Conservation (phyloP, 2,797 vertebrate genomes). For the Micromesistius poutassou region DNA sequence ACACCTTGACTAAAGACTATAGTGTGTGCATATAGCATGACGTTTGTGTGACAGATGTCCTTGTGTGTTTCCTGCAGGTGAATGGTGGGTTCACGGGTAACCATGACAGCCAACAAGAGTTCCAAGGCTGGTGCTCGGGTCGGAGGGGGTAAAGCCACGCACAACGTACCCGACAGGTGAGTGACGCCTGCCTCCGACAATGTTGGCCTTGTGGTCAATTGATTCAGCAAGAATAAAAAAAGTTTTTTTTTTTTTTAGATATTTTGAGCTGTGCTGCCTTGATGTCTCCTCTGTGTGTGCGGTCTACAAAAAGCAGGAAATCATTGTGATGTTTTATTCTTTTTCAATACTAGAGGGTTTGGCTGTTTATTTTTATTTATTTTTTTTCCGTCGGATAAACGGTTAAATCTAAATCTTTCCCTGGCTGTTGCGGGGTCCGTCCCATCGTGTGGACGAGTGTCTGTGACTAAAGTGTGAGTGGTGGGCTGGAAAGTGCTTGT, state of each 20-base stretch:
- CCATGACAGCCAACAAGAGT: constrained; percentile 99
- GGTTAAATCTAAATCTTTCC: no score
- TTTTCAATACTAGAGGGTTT: background rate
- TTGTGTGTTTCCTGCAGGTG: constrained; percentile 71
- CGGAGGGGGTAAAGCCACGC: constrained; percentile 85
- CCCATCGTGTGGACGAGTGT: background rate
- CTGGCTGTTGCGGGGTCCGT: background rate
- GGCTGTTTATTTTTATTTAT: background rate
- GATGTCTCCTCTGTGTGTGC: background rate
- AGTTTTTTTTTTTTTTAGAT: background rate
- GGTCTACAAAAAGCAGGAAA: background rate
- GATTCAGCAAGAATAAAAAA: constrained; percentile 14
- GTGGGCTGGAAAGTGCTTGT: constrained; percentile 51
- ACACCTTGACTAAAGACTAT: background rate
- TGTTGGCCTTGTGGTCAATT: constrained; percentile 11
- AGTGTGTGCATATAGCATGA: background rate
- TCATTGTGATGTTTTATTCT: background rate
- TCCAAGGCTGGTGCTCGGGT: constrained; percentile 82
- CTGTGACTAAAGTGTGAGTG: constrained; percentile 34
- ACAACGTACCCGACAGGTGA: constrained; percentile 87
- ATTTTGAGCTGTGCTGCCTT: background rate
- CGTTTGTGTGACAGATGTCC: constrained; percentile 2
- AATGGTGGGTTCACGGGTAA: constrained; percentile 76
- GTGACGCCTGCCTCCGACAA: constrained; percentile 47
- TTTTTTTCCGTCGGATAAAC: background rate